Conservation (phyloP, 1,140 invertebrate genomes). For the Pomacea maculata region DNA sequence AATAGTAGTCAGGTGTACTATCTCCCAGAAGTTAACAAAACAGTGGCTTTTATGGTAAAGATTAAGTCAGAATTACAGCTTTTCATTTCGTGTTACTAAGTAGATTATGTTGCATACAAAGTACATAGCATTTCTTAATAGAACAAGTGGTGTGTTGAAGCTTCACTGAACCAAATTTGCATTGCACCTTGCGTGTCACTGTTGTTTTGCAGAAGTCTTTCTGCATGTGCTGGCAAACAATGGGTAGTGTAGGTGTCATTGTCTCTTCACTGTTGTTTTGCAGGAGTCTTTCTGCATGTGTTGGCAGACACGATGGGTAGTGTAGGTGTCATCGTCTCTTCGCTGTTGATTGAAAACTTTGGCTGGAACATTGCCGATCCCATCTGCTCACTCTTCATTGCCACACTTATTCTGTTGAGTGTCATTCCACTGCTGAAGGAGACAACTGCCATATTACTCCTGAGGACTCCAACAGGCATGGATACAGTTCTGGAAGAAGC, state of each 20-base stretch:
- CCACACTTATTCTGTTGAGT: constrained; percentile 70
- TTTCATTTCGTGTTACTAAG: too few species aligned
- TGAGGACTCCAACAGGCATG: constrained; percentile 55
- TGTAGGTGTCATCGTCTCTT: constrained; percentile 73
- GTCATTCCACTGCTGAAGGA: constrained; percentile 71
- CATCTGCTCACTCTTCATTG: constrained; percentile 74
- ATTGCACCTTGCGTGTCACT: neutral
- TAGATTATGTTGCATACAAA: too few species aligned
- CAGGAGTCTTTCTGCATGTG: constrained; percentile 74
- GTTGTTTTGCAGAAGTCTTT: constrained; percentile 69
- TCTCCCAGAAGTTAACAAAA: too few species aligned
- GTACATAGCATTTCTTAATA: too few species aligned
- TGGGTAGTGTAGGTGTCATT: constrained; percentile 74
- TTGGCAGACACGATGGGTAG: constrained; percentile 74
- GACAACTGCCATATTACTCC: constrained; percentile 67
- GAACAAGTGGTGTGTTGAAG: too few species aligned
- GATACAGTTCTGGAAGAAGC: constrained; percentile 38
- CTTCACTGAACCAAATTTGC: too few species aligned
- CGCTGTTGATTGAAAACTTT: constrained; percentile 72
- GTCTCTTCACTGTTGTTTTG: constrained; percentile 63
- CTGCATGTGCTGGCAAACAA: constrained; percentile 73
- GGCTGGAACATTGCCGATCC: constrained; percentile 74
- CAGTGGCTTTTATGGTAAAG: too few species aligned
- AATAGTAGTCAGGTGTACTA: too few species aligned
- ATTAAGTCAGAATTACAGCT: too few species aligned